Evolutionary conservation across 1,140 invertebrate species (phyloP).

Genomic region (Drosophila bocqueti): DNA sequence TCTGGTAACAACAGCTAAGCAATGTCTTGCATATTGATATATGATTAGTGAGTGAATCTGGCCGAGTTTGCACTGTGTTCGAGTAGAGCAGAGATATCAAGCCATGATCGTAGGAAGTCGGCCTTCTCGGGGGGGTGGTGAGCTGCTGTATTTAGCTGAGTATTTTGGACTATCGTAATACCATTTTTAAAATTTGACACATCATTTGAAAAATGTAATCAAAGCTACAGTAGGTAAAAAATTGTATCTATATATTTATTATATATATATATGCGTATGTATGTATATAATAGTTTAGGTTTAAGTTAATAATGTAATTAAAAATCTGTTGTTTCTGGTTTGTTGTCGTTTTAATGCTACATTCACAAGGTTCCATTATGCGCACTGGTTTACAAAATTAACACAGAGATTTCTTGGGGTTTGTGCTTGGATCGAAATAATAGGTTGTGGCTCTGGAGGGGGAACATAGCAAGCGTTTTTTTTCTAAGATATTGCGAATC

Average conservation of each 20-base stretch:
- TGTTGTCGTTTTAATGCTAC: slow-evolving; percentile 60
- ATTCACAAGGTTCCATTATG: slow-evolving; percentile 75
- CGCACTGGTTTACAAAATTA: slow-evolving; percentile 71
- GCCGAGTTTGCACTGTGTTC: slow-evolving; percentile 39
- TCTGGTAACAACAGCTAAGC: slow-evolving; percentile 40
- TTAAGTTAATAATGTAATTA: slow-evolving; percentile 61
- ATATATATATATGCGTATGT: slow-evolving; percentile 41
- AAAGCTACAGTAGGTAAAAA: slow-evolving; percentile 82
- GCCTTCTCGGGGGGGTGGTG: slow-evolving; percentile 27
- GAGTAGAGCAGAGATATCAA: slow-evolving; percentile 40
- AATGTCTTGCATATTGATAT: slow-evolving; percentile 49
- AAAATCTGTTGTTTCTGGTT: slow-evolving; percentile 47
- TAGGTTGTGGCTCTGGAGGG: slow-evolving; percentile 1
- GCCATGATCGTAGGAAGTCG: slow-evolving; percentile 65
- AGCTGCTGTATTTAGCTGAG: slow-evolving; percentile 34
- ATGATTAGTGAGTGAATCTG: slow-evolving; percentile 33
- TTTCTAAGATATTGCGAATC: slow-evolving; percentile 67
- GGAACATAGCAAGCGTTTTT: slow-evolving; percentile 15
- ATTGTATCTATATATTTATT: slow-evolving; percentile 73
- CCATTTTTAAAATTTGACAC: slow-evolving; percentile 80
- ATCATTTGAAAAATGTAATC: slow-evolving; percentile 82
- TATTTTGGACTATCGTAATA: slow-evolving; percentile 66
- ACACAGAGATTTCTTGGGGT: slow-evolving; percentile 48
- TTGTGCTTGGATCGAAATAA: slow-evolving; percentile 43
- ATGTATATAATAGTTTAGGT: slow-evolving; percentile 53